Evolutionary conservation across 2,113 vertebrate species (phyloP).

Genomic region (Cacatua alba): DNA sequence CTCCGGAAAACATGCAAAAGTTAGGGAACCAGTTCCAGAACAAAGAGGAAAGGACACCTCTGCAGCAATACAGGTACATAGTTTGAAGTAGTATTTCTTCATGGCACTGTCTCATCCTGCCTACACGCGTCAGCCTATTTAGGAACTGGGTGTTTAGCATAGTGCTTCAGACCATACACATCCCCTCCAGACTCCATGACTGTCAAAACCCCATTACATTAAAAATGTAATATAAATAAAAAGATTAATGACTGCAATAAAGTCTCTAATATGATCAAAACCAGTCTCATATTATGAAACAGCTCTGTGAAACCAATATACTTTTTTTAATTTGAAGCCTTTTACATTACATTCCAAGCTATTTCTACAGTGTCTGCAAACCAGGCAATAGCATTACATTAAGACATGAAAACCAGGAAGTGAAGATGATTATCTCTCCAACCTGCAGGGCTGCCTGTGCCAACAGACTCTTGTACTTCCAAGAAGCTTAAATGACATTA

Average conservation of each 20-base stretch:
- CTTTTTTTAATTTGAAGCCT: background rate
- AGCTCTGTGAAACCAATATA: background rate
- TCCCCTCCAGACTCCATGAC: background rate
- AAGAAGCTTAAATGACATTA: slow-evolving; percentile 34
- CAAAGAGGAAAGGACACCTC: background rate
- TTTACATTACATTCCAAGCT: background rate
- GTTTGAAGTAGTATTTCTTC: background rate
- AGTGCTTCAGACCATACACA: background rate
- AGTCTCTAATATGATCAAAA: background rate
- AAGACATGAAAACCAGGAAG: background rate
- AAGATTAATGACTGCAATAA: background rate
- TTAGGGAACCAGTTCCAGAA: background rate
- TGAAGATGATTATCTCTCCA: background rate
- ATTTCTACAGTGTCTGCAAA: slow-evolving; percentile 3
- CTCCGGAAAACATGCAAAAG: background rate
- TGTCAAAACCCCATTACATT: background rate
- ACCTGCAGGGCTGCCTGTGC: background rate
- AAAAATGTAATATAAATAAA: background rate
- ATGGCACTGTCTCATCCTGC: background rate
- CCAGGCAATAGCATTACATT: background rate
- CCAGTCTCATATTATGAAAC: background rate
- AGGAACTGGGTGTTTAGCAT: background rate
- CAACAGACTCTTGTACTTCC: background rate
- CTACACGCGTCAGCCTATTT: background rate
- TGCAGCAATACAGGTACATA: background rate